Evolutionary conservation across 2,113 vertebrate genomes (phyloP).

Genomic region (Brevimyrus niger): DNA sequence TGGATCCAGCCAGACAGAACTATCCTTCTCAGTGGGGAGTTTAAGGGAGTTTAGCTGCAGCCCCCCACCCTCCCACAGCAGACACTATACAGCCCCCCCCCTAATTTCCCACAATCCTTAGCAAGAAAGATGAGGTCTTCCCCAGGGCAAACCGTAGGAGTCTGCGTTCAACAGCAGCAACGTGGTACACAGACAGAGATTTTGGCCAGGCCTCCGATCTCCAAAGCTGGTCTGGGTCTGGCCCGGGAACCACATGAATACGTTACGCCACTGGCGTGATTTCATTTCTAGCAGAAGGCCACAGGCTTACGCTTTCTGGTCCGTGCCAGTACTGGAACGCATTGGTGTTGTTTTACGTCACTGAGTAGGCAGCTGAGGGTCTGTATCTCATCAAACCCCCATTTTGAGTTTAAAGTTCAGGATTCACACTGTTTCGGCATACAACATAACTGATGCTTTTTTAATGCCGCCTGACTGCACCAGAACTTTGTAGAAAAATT

Average conservation of each 20-base stretch:
- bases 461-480: background rate
- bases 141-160: background rate
- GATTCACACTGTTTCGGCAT: background rate
- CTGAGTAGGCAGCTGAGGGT: background rate
- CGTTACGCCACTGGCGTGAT: background rate
- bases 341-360: background rate
- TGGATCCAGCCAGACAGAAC: background rate
- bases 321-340: background rate
- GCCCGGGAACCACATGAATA: background rate
- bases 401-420: background rate
- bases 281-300: background rate
- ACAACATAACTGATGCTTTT: background rate
- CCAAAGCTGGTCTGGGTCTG: background rate
- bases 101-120: background rate
- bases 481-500: background rate
- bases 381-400: background rate
- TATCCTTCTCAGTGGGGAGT: background rate
- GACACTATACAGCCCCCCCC: background rate
- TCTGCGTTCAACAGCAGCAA: background rate
- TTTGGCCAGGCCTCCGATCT: background rate
- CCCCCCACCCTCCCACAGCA: background rate
- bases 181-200: background rate
- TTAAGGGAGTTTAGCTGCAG: background rate
- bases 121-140: background rate
- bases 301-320: background rate